Evolutionary conservation across 2,113 vertebrate species (phyloP), one percentile per base, ranked within the genome.

Genomic region (Halcyon malimbica): DNA sequence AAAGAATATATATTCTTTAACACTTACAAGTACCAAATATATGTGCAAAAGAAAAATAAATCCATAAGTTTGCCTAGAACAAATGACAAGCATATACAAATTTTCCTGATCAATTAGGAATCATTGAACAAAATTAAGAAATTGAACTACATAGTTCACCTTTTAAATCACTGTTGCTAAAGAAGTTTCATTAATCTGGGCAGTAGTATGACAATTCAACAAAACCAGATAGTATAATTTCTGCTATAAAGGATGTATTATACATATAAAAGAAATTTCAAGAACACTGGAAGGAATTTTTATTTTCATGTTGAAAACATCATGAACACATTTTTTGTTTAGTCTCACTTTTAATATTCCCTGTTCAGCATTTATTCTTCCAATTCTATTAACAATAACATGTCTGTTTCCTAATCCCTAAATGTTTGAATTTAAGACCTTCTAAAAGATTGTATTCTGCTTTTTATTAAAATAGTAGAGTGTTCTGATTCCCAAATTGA

Each of bases 71-170:
- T 69, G 26, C 37, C 64, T 73, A 44, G 67, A 64, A 65, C 20
- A 91, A 68, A 20, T 64, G 53, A 48, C 26, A 91, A 81, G 53
- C 6, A 71, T 80, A 80, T 23, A 65, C 3, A 64, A 62, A 42
- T 41, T 71, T 92, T 91, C 75, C 71, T 70, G 15, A 79, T 81
- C 48, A 81, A 4, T 78, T 81, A 89, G 68, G 48, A n/a, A 83
- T 71, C 18, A 56, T 13, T 81, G 67, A 93, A 60, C 23, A 90
- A 93, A 93, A 91, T 70, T 92, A 95, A 71, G 37, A 46, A 94
- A 78, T n/a, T n/a, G 26, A 60, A 75, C 56, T 79, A 46, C 46
- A 46, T 78, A 94, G 71, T 63, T 89, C 93, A 74, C 31, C 11
- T 54, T 64, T 91, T 73, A 31, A 80, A 56, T 50, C 71, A 73